Base-by-base conservation (phyloP, 1,140 invertebrate genomes). In the Neodiprion pinetum region DNA sequence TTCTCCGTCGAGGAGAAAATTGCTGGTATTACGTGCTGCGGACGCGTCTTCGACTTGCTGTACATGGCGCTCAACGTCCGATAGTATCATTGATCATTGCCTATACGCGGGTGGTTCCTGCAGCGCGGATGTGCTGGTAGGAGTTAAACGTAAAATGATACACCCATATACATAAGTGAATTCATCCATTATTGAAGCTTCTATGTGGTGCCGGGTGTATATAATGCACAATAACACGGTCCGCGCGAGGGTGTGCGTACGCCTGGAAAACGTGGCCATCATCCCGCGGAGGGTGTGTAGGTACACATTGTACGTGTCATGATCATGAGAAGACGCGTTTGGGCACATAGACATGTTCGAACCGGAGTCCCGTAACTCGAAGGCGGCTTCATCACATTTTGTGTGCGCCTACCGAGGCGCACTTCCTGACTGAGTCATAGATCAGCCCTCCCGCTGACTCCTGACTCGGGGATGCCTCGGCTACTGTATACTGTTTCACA, bases 361-460 rank as follows among this genome's bases (percentile, higher is more conserved):
- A 17, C 53, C 11, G 11, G n/a, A 61, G 53, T 61, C 53, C 53
- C 53, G 53, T 61, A 61, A 61, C 53, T 61, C 53, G 11, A 61
- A 12, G 53, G 53, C 53, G 53, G 53, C 53, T 61, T 61, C 53
- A 61, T 61, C 53, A 17, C 53, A 61, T 61, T 61, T 61, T 12
- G 53, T 61, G 53, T 61, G 53, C 53, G 53, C 53, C 53, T 61
- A 61, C 53, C 53, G 53, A 61, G 53, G 11, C 53, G 53, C 53
- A 61, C 53, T 61, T 61, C 53, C 53, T 61, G 53, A 61, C 53
- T 61, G 53, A 61, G 53, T 61, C 53, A 61, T 61, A 61, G 53
- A 61, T 61, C 53, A 61, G 53, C 53, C 53, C 53, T 61, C 53
- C 53, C 53, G 53, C 53, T 61, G 53, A 61, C 53, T 61, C 53